Evolutionary conservation across 1,140 invertebrate species (phyloP).

Genomic region (Drosophila funebris): DNA sequence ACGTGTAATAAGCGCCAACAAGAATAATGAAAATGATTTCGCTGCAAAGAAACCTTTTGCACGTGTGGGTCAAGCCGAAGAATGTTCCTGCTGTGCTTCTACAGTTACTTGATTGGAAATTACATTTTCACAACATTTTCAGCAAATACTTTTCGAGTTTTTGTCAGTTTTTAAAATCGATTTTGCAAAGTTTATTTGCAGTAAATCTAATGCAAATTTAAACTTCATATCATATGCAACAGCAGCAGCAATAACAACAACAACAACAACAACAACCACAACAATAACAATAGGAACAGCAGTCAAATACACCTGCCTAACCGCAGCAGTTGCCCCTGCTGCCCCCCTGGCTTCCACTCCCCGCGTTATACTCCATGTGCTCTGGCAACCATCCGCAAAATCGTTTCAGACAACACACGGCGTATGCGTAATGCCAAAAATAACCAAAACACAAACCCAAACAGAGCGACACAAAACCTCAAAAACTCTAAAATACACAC

Average conservation of each 20-base stretch:
- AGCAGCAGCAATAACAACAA: background rate
- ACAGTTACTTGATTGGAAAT: background rate
- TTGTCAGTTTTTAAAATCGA: background rate
- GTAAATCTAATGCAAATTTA: conserved; percentile 29
- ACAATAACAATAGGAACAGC: too few relatives aligned
- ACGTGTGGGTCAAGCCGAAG: too few relatives aligned
- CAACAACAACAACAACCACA: too few relatives aligned
- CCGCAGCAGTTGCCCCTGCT: background rate
- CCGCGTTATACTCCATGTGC: background rate
- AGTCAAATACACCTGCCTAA: background rate
- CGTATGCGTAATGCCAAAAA: conserved; percentile 73
- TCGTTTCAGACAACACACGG: conserved; percentile 41
- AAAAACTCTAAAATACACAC: conserved; percentile 16
- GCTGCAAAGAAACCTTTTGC: background rate
- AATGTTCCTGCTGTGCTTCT: background rate
- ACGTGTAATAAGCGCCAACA: conserved; percentile 31
- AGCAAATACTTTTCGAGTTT: background rate
- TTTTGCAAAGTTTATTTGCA: conserved; percentile 1
- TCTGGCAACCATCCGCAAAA: conserved; percentile 19
- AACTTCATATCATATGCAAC: background rate
- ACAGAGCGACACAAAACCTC: conserved; percentile 46
- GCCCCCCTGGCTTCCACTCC: too few relatives aligned
- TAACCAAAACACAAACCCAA: conserved; percentile 65
- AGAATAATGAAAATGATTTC: conserved; percentile 16
- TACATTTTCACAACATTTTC: background rate